Evolutionary conservation across 2,888 invertebrate species (phyloP).

Genomic region (Podabrus alpinus): DNA sequence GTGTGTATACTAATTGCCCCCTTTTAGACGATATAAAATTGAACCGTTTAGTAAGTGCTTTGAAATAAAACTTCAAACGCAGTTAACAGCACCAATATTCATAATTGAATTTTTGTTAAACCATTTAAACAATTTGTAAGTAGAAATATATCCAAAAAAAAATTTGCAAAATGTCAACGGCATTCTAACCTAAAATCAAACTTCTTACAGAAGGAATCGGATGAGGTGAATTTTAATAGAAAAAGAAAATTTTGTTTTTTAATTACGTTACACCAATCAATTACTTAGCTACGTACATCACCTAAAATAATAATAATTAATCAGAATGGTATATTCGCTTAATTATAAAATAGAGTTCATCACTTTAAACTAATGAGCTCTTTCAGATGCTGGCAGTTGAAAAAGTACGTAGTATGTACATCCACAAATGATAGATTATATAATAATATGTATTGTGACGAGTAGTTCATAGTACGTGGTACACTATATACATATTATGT

Average conservation of each 20-base stretch:
- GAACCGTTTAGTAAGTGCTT: background rate
- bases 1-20: background rate
- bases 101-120: background rate
- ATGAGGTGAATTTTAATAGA: no score
- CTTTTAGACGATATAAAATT: background rate
- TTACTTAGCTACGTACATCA: background rate
- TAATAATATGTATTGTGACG: slow-evolving; percentile 31
- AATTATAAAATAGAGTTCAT: background rate
- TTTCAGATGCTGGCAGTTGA: background rate
- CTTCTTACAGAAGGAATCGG: background rate
- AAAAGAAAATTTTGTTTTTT: no score
- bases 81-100: background rate
- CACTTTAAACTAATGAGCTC: background rate
- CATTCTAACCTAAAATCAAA: background rate
- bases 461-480: slow-evolving; percentile 26
- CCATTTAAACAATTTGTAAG: background rate
- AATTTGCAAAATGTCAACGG: background rate
- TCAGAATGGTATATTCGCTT: background rate
- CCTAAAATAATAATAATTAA: background rate
- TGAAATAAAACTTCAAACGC: background rate
- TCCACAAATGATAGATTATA: slow-evolving; percentile 22
- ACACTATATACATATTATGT: slow-evolving; percentile 23
- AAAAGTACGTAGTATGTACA: slow-evolving; percentile 3
- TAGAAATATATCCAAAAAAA: background rate
- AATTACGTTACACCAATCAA: no score